A percentile compares a stretch with the other conserved stretches of the same genome.
Conservation (phyloP, 2,113 vertebrate genomes). For the Entomyzon cyanotis region DNA sequence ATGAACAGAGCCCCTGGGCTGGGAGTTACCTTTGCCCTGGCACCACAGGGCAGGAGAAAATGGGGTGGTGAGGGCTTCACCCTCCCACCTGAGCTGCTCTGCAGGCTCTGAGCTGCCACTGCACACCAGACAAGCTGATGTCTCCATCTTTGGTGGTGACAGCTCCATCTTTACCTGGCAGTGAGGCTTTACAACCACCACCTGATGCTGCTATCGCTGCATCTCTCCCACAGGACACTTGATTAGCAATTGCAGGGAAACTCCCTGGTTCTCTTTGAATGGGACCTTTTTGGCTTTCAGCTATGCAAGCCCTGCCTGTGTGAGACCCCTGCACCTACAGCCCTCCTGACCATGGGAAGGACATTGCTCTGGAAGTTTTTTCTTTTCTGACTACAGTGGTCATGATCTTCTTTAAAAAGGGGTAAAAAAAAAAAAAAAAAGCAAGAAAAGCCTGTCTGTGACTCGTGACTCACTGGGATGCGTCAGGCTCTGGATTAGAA, state of each 20-base stretch:
- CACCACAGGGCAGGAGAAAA: not conserved
- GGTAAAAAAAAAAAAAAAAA: too few species aligned
- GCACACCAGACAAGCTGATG: not conserved
- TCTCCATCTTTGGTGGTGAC: not conserved
- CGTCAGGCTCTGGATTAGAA: not conserved
- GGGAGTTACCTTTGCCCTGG: not conserved
- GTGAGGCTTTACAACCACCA: not conserved
- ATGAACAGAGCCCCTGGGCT: not conserved
- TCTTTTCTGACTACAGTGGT: not conserved
- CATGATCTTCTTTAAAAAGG: not conserved
- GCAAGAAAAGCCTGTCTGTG: not conserved
- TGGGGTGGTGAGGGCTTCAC: not conserved
- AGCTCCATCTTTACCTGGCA: not conserved
- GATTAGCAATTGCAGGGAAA: not conserved
- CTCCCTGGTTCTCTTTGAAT: not conserved
- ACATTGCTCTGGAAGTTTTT: not conserved
- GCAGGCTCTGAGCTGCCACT: not conserved
- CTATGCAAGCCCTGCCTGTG: not conserved
- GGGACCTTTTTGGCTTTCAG: not conserved
- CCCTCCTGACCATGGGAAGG: not conserved
- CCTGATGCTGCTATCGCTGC: not conserved
- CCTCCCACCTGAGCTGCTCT: not conserved
- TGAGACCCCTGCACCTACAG: not conserved
- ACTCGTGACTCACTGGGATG: not conserved
- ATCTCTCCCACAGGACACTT: fast-evolving